Evolutionary conservation across 2,888 invertebrate species (phyloP), one percentile per base, ranked within the genome.

Genomic region (Tuberolachnus salignus): DNA sequence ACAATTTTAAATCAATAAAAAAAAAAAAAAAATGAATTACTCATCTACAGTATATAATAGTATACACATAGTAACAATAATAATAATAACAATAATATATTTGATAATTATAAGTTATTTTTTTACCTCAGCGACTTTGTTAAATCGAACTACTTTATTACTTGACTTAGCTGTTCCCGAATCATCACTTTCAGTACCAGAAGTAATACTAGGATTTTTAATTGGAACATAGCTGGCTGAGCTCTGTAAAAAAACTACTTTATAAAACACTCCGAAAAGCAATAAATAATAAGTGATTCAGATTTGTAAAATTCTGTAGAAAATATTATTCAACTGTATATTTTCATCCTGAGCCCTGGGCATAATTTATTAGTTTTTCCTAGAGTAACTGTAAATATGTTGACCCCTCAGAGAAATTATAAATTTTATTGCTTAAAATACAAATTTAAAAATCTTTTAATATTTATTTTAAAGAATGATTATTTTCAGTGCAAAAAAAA

Each of bases 161-260:
- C 92, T 89, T 16, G 92, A 69, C 13, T 69, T 78, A 42, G 21
- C 21, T 21, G 49, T 69, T 69, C 69, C 92, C 80, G 93, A 93
- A 85, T 94, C 96, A 86, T 96, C 93, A 83, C 92, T 92, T 85
- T 94, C 93, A 49, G 92, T 92, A 59, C 92, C 92, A 63, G 92
- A 92, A 82, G 88, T 82, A 80, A 89, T 82, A 88, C 91, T 90
- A 19, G 89, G 89, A 82, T 90, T 90, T 69, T 95, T 92, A 44
- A 97, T 92, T 71, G 97, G 97, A 82, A 97, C 92, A 88, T 93
- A 97, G 67, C 93, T 92, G 21, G 97, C 93, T 85, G 95, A 95
- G 84, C 96, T 94, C 92, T 95, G 85, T 23, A 66, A 16, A 26
- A 66, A 66, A 23, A 42, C n/a, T 21, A 3, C 6, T 34, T 34